Base-by-base conservation (phyloP, 2,113 vertebrate species). In the Hucho hucho region DNA sequence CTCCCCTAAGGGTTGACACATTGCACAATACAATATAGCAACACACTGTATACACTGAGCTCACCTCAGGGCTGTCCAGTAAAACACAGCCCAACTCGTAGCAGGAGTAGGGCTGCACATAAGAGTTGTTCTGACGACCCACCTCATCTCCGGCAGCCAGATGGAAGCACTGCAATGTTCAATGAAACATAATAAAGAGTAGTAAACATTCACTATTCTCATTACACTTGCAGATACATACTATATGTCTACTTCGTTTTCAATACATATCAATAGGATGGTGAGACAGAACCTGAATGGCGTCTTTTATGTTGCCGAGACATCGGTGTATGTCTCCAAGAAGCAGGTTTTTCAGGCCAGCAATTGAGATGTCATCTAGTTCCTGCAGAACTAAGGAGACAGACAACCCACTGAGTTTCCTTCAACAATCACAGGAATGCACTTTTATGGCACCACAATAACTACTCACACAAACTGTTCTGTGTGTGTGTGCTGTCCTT, bases 311-410 rank as follows among this genome's bases (percentile, higher is more conserved):
- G 86, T 97, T 97, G 68, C 95, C 93, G n/a, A 98, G 93, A 88
- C 94, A 96, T 90, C 95, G 95, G 88, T 94, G 95, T 84, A 98
- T 96, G 91, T 96, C 94, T 84, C 97, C 97, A 65, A 98, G 96
- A 4, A 98, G 95, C 84, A 98, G 91, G 87, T 96, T 94, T 88
- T 94, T 96, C 80, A 98, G 87, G 74, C 96, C 96, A 58, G 90
- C 68, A 58, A 92, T 93, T 0, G 93, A 92, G 11, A 93, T 79
- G 74, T 97, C 95, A 0, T 94, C 92, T 67, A 97, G 93, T 68
- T 91, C 93, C 67, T 96, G 95, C 81, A 97, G 94, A 79, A 95
- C 97, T 98, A 29, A 63, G 71, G 0, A 43, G 46, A 9, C 4
- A n/a, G 67, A 64, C 4, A 24, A 22, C 58, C 58, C 58, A 24